Conservation (phyloP, 2,888 invertebrate genomes). For the Bembecia ichneumoniformis region DNA sequence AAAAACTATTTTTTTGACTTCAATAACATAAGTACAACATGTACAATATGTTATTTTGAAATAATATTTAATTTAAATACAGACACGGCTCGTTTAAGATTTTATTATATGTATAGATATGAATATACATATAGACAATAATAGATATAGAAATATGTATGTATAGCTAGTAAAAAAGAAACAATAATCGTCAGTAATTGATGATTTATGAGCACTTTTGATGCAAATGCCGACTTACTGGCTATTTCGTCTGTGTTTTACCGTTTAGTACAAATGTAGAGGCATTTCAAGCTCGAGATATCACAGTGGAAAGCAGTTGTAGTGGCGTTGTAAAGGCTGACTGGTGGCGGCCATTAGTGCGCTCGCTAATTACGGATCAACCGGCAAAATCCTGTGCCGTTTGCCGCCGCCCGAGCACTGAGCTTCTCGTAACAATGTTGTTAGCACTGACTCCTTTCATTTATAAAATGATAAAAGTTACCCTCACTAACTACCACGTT, state of each 20-base stretch:
- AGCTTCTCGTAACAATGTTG: not conserved
- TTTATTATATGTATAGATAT: no score
- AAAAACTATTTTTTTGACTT: no score
- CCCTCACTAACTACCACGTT: not conserved
- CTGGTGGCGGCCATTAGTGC: slow-evolving; percentile 41
- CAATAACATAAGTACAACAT: no score
- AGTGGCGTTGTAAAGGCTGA: slow-evolving; percentile 23
- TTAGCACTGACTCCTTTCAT: not conserved
- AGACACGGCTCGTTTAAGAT: no score
- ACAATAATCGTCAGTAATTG: no score
- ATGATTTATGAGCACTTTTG: no score
- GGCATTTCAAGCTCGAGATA: not conserved
- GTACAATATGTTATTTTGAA: no score
- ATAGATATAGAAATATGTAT: no score
- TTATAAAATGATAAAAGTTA: not conserved
- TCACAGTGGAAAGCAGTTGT: not conserved
- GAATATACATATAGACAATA: no score
- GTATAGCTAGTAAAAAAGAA: no score
- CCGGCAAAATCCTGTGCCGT: slow-evolving; percentile 28
- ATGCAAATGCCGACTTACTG: no score
- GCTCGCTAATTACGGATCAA: slow-evolving; percentile 24
- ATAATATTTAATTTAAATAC: no score
- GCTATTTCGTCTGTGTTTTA: not conserved
- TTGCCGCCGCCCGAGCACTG: slow-evolving; percentile 3
- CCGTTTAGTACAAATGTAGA: not conserved